Evolutionary conservation across 2,797 vertebrate genomes (phyloP).

Genomic region (Fistularia tabacaria): DNA sequence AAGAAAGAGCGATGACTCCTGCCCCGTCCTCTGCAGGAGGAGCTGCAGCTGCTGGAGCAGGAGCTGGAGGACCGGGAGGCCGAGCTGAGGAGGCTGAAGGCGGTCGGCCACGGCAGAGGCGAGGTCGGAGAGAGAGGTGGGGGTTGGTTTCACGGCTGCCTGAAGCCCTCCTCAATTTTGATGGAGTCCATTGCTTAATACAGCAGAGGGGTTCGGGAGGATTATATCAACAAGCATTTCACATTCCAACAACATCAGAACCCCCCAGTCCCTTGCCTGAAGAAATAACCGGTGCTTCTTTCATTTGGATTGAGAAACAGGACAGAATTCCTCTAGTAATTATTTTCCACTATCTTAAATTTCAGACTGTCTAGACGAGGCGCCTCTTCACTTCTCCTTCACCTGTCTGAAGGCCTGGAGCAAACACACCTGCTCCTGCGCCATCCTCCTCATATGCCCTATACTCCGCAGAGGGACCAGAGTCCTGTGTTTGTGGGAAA

Average conservation of each 20-base stretch:
- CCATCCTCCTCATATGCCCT: conserved; percentile 17
- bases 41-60: conserved; percentile 81
- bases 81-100: conserved; percentile 79
- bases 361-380: conserved; percentile 16
- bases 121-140: conserved; percentile 81
- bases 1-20: too few species aligned
- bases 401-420: conserved; percentile 31
- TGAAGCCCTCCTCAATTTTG: conserved; percentile 12
- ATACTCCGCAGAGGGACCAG: neutral
- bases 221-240: conserved; percentile 41
- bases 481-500: too few species aligned
- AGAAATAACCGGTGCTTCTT: too few species aligned
- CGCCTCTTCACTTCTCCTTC: conserved; percentile 1
- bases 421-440: conserved; percentile 31
- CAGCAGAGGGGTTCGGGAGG: conserved; percentile 19
- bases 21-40: conserved; percentile 73
- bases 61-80: conserved; percentile 84
- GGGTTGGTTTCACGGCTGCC: conserved; percentile 16
- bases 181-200: conserved; percentile 14
- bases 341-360: conserved; percentile 10
- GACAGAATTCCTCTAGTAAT: conserved; percentile 12
- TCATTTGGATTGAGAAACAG: too few species aligned
- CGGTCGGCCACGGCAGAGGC: conserved; percentile 51
- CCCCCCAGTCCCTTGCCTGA: neutral
- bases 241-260: conserved; percentile 27